Conservation (phyloP, 1,140 invertebrate species). For the Papilio polytes region DNA sequence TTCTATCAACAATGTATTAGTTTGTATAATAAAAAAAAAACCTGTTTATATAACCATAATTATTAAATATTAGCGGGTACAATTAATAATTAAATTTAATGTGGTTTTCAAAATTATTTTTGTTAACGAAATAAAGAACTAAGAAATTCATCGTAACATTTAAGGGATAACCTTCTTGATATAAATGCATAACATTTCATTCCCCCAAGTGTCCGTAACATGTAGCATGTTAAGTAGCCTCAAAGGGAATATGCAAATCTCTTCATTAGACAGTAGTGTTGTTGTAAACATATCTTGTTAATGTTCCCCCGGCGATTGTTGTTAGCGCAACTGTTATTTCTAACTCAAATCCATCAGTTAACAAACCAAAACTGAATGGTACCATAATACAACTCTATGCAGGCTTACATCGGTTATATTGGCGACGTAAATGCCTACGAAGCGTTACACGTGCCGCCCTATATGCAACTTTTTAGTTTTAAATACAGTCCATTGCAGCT, state of each 20-base stretch:
- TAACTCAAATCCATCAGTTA: not conserved
- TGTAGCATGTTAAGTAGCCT: constrained; percentile 7
- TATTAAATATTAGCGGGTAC: too few relatives aligned
- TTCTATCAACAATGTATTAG: too few relatives aligned
- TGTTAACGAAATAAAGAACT: not conserved
- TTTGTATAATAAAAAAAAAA: too few relatives aligned
- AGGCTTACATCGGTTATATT: too few relatives aligned
- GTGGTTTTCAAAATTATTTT: too few relatives aligned
- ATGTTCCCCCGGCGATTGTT: constrained; percentile 8
- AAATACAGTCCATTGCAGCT: too few relatives aligned
- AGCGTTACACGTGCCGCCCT: too few relatives aligned
- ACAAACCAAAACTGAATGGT: not conserved
- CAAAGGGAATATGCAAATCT: constrained; percentile 20
- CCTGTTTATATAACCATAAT: too few relatives aligned
- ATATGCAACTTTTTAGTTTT: too few relatives aligned
- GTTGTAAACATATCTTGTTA: constrained; percentile 28
- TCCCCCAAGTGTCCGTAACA: not conserved
- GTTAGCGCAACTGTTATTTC: not conserved
- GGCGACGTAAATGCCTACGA: too few relatives aligned
- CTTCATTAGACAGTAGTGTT: constrained; percentile 27
- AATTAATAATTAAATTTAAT: too few relatives aligned
- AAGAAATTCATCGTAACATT: not conserved
- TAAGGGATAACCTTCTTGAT: not conserved
- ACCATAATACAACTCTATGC: not conserved
- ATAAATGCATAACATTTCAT: constrained; percentile 6